These are phyloP conservation scores for Tromatobia lineatoria DNA, from an alignment of 2,888 invertebrate genomes.

Conservation along the genomic window DNA sequence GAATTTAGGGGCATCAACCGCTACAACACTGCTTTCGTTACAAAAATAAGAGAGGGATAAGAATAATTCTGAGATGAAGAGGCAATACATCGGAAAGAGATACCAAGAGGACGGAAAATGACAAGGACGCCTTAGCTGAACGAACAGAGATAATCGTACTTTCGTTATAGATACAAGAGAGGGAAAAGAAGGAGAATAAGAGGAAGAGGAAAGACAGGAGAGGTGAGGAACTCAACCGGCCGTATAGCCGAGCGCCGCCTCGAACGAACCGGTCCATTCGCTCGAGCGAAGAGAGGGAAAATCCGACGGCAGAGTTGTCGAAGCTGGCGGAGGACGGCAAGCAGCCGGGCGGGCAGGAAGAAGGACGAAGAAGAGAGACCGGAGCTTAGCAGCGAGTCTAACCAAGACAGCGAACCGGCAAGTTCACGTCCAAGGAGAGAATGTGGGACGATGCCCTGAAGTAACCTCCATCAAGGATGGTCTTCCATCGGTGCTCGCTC, in stretches of 20 bases:
- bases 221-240: constrained; percentile 43
- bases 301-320: constrained; percentile 52
- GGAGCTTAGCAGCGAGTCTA: constrained; percentile 75
- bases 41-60: neutral
- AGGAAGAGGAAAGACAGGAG: constrained; percentile 19
- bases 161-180: constrained; percentile 27
- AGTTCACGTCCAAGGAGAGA: constrained; percentile 82
- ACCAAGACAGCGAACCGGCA: constrained; percentile 77
- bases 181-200: constrained; percentile 23
- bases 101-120: neutral
- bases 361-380: constrained; percentile 75
- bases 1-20: neutral
- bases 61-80: constrained; percentile 27
- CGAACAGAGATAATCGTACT: constrained; percentile 20
- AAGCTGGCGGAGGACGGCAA: constrained; percentile 57
- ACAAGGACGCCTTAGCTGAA: constrained; percentile 25
- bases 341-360: constrained; percentile 70
- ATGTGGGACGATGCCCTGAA: constrained; percentile 84
- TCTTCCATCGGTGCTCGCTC: constrained; percentile 76
- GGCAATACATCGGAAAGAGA: constrained; percentile 55
- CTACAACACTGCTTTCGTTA: neutral
- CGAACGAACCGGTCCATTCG: constrained; percentile 63
- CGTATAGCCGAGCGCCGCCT: constrained; percentile 27
- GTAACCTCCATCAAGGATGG: constrained; percentile 85
- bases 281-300: constrained; percentile 54